Evolutionary conservation across 2,797 vertebrate genomes (phyloP).

Genomic region (Thalassophryne amazonica): DNA sequence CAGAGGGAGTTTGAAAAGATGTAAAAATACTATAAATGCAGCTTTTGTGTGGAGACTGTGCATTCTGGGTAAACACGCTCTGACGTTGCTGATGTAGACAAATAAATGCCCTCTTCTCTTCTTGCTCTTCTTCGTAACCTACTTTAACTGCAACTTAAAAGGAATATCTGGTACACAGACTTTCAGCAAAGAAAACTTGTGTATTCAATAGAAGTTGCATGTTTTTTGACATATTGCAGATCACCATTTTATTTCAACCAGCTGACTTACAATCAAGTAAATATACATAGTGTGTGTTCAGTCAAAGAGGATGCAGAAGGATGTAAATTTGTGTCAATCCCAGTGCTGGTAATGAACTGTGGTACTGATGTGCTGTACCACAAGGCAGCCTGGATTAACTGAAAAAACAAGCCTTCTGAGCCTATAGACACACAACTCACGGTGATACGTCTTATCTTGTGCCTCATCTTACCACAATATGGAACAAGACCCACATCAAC

Average conservation of each 20-base stretch:
- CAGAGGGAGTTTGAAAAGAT: slow-evolving; percentile 35
- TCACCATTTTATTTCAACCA: background rate
- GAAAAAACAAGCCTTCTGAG: slow-evolving; percentile 45
- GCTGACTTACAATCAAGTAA: no score
- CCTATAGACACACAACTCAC: slow-evolving; percentile 40
- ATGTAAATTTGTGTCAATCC: slow-evolving; percentile 47
- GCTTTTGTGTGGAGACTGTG: slow-evolving; percentile 23
- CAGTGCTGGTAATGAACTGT: slow-evolving; percentile 38
- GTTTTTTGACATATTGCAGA: background rate
- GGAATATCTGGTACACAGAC: background rate
- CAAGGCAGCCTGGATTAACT: slow-evolving; percentile 51
- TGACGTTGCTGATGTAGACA: slow-evolving; percentile 10
- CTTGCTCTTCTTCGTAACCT: background rate
- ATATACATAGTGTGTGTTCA: background rate
- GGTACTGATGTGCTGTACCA: slow-evolving; percentile 43
- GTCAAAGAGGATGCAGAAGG: background rate
- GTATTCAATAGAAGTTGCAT: background rate
- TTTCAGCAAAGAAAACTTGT: background rate
- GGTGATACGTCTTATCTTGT: slow-evolving; percentile 47
- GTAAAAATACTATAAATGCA: slow-evolving; percentile 41
- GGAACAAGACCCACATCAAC: no score
- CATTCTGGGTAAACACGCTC: slow-evolving; percentile 4
- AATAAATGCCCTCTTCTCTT: background rate
- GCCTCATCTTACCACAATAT: slow-evolving; percentile 24
- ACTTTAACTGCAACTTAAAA: background rate